Evolutionary conservation across 2,888 invertebrate species (phyloP).

Genomic region (Stratiomys singularior): DNA sequence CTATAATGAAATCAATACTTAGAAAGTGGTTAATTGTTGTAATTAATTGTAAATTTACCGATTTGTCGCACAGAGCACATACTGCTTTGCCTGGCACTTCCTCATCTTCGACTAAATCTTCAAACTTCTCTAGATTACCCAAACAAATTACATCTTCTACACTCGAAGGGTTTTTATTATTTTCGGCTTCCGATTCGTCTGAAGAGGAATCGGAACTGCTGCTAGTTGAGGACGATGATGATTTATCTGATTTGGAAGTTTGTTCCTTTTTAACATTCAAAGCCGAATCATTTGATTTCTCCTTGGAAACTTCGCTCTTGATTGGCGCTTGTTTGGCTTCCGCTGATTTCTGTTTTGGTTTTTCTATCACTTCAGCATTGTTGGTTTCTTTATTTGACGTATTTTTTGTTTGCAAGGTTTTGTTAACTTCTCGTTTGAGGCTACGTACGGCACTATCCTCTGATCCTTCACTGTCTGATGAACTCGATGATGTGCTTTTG

Average conservation of each 20-base stretch:
- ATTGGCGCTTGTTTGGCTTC: background rate
- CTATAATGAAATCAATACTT: conserved; percentile 50
- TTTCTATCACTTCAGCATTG: background rate
- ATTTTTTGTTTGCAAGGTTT: background rate
- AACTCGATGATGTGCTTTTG: background rate
- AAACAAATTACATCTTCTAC: conserved; percentile 62
- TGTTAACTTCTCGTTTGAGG: background rate
- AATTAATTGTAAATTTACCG: conserved; percentile 54
- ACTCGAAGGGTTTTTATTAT: background rate
- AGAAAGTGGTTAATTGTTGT: background rate
- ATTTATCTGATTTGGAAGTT: background rate
- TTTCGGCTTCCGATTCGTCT: background rate
- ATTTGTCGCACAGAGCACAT: conserved; percentile 60
- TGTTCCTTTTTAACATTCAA: background rate
- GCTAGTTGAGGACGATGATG: conserved; percentile 23
- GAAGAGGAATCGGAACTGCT: background rate
- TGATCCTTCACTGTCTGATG: background rate
- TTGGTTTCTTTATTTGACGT: background rate
- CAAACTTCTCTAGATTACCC: conserved; percentile 55
- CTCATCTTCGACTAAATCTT: conserved; percentile 58
- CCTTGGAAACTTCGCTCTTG: background rate
- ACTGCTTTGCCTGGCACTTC: conserved; percentile 37
- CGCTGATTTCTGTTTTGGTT: background rate
- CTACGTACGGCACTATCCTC: conserved; percentile 9
- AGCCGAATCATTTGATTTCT: background rate